Conservation (phyloP, 1,140 invertebrate genomes). For the Tetramorium parvispinum region DNA sequence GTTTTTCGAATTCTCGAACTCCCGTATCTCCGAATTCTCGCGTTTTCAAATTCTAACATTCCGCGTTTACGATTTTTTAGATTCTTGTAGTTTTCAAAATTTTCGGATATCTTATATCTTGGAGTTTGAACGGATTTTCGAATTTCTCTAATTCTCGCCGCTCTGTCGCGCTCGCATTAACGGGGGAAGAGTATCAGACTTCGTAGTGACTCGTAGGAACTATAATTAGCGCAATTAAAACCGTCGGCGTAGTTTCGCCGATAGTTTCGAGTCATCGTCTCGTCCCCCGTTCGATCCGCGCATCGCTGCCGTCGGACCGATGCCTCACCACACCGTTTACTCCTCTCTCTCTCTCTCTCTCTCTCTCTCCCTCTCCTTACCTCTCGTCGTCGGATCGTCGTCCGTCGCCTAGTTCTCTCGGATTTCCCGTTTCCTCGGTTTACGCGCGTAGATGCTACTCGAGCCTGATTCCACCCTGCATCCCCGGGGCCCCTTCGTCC, state of each 20-base stretch:
- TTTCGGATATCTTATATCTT: no score
- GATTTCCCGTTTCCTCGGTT: not conserved
- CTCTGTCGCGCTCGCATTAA: not conserved
- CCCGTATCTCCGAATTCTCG: no score
- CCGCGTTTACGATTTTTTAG: no score
- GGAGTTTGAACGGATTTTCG: no score
- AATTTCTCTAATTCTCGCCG: not conserved
- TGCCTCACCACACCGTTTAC: no score
- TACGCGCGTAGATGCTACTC: not conserved
- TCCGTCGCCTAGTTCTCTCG: not conserved
- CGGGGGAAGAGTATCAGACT: not conserved
- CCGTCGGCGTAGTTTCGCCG: constrained; percentile 10
- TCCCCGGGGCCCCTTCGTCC: not conserved
- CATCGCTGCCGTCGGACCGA: not conserved
- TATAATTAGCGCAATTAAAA: constrained; percentile 48
- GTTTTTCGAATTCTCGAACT: no score
- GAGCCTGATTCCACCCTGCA: constrained; percentile 24
- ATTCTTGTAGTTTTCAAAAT: no score
- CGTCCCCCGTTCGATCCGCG: not conserved
- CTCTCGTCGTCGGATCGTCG: constrained; percentile 16
- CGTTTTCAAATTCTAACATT: no score
- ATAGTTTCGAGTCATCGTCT: constrained; percentile 37
- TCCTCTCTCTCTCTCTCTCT: no score
- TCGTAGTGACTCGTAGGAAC: constrained; percentile 22
- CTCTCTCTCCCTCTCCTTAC: not conserved